Base-by-base conservation (phyloP, 1,140 invertebrate genomes). In the Neodiprion pinetum region DNA sequence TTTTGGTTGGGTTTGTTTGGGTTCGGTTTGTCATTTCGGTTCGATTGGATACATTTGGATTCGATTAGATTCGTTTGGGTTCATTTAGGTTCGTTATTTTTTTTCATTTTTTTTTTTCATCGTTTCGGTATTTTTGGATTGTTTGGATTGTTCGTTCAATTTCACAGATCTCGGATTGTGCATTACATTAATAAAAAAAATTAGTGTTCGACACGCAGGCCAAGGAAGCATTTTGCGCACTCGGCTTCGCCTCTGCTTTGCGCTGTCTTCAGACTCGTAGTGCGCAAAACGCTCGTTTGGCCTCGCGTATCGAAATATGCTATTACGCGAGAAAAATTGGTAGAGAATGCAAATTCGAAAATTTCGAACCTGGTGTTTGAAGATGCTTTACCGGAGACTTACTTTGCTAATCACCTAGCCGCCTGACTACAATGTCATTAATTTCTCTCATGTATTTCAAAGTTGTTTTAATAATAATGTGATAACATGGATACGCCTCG, bases 121-220 rank as follows among this genome's bases (percentile, higher is more conserved):
- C 0, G 61, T 65, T 65, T 5, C 0, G 17, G 1, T 1, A 3
- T 65, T 14, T 65, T 21, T n/a, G n/a, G 10, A 11, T 11, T 61
- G 10, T 65, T 14, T 65, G 1, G 2, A 17, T 21, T 14, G 12
- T 65, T 65, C 0, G 12, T 65, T 65, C 61, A 17, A 65, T 65
- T 65, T 0, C 61, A 65, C 61, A 65, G 61, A 65, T 65, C 61
- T 65, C 61, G 61, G 61, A 65, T 65, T 65, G 12, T 65, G 61
- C 61, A 7, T 40, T 40, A 40, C 1, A 40, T 40, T 40, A 0
- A 40, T 40, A 40, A 40, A 40, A 5, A 40, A 40, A 65, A 65
- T 11, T 61, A 61, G 53, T 61, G 53, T 61, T 61, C 53, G 53
- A 61, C 0, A 61, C 53, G n/a, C 10, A n/a, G n/a, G 53, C 10